Evolutionary conservation across 2,888 invertebrate genomes (phyloP), one percentile per base, ranked within the genome.

Genomic region (Biston stratarius): DNA sequence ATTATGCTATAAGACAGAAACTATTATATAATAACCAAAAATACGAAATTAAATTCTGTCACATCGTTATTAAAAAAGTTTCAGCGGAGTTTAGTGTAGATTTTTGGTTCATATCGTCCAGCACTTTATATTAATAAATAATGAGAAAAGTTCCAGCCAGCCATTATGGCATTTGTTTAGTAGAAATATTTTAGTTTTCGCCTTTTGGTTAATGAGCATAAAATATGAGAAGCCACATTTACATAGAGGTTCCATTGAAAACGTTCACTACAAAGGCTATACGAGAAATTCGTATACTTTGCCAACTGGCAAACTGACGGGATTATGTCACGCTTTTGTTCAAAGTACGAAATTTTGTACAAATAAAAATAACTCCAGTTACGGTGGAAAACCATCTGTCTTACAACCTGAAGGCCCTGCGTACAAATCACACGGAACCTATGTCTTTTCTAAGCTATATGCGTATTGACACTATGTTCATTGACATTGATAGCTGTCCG

Each of bases 51-150:
- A 67, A 65, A 61, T 69, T 71, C 48, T 61, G 58, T 55, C 61
- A 72, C 65, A 59, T 45, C 64, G 72, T 74, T 81, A 81, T 80
- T 79, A 81, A 81, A 80, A 80, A 81, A 81, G 74, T 81, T 81
- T 77, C 73, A 60, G 72, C 66, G 64, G 67, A 69, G 73, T 67
- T 67, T 62, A 71, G 70, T 69, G 70, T 68, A 55, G 69, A 61
- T 70, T 77, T 73, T 75, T 61, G 70, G 69, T 55, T 55, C 49
- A 59, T 58, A 62, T 55, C 53, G 74, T 78, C 78, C 77, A 71
- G 72, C 69, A 77, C 73, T 78, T 81, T 73, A 75, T 79, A 80
- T 80, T 82, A 78, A 81, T 74, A 74, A 73, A 71, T 77, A 77
- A 77, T 74, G 73, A 74, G 74, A 74, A 76, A 79, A 78, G 70